Conservation (phyloP, 2,888 invertebrate species). For the Sphinx pinastri region DNA sequence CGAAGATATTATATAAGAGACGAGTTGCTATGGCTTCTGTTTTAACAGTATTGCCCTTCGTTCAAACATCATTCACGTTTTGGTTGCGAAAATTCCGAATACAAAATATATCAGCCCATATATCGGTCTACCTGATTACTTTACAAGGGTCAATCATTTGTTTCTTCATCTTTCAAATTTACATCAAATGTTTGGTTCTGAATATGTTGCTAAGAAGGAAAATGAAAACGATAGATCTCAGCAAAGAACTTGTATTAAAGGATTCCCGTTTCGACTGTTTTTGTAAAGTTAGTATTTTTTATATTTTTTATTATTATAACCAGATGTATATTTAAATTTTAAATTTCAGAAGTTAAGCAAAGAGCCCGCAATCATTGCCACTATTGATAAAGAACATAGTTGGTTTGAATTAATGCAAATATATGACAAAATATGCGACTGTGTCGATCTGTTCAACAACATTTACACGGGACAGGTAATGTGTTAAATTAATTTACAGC, state of each 20-base stretch:
- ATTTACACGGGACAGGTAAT: constrained; percentile 64
- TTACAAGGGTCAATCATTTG: constrained; percentile 56
- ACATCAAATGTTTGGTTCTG: constrained; percentile 48
- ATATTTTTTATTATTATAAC: not conserved
- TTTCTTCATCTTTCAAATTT: constrained; percentile 52
- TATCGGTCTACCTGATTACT: constrained; percentile 49
- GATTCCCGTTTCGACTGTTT: constrained; percentile 39
- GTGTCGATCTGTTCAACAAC: constrained; percentile 57
- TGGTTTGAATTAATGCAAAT: constrained; percentile 72
- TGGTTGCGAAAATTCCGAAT: constrained; percentile 46
- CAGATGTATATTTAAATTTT: not conserved
- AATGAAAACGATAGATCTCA: constrained; percentile 37
- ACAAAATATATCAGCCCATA: constrained; percentile 47
- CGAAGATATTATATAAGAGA: constrained; percentile 43
- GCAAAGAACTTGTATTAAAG: constrained; percentile 42
- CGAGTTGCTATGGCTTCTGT: constrained; percentile 43
- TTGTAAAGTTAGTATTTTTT: constrained; percentile 48
- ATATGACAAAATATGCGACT: constrained; percentile 65
- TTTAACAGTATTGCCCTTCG: constrained; percentile 43
- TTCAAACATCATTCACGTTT: constrained; percentile 40
- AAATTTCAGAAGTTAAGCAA: constrained; percentile 40
- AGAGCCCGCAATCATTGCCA: constrained; percentile 41
- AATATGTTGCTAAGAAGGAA: constrained; percentile 50
- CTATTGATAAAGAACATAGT: constrained; percentile 43
- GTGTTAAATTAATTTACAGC: constrained; percentile 17